Evolutionary conservation across 1,140 invertebrate genomes (phyloP).

Genomic region (Temnothorax curvispinosus): DNA sequence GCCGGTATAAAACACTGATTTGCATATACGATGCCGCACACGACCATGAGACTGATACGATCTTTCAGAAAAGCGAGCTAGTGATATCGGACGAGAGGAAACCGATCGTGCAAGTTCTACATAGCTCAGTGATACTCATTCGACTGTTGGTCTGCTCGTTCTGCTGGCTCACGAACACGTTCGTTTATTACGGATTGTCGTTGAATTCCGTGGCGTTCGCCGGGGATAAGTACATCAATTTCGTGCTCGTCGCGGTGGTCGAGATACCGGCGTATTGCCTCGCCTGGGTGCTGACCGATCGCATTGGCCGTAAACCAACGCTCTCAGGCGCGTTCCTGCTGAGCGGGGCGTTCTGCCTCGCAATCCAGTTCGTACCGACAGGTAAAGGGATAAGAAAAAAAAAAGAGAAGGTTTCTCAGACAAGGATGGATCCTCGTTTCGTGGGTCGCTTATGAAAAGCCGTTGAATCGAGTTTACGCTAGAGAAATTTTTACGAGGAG

Average conservation of each 20-base stretch:
- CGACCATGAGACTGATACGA: neutral
- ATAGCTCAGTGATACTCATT: constrained; percentile 81
- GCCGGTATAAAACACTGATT: neutral
- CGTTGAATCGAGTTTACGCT: constrained; percentile 12
- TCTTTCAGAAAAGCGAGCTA: constrained; percentile 56
- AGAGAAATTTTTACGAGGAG: neutral
- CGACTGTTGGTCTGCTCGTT: constrained; percentile 88
- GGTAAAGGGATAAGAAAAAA: constrained; percentile 62
- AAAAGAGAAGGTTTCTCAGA: neutral
- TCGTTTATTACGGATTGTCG: constrained; percentile 93
- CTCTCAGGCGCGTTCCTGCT: constrained; percentile 87
- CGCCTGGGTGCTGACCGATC: constrained; percentile 88
- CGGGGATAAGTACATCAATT: constrained; percentile 90
- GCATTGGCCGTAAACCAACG: constrained; percentile 88
- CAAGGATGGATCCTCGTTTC: neutral
- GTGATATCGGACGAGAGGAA: constrained; percentile 41
- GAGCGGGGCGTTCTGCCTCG: constrained; percentile 86
- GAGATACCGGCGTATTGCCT: constrained; percentile 91
- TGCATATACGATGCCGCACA: neutral
- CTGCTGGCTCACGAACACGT: constrained; percentile 90
- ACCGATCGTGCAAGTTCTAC: constrained; percentile 61
- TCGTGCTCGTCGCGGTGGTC: constrained; percentile 89
- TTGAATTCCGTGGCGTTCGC: constrained; percentile 91
- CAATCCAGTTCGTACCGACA: constrained; percentile 79
- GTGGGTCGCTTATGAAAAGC: neutral